These are phyloP conservation scores for Solea solea DNA, from an alignment of 2,113 vertebrate species.

Conservation along the genomic window DNA sequence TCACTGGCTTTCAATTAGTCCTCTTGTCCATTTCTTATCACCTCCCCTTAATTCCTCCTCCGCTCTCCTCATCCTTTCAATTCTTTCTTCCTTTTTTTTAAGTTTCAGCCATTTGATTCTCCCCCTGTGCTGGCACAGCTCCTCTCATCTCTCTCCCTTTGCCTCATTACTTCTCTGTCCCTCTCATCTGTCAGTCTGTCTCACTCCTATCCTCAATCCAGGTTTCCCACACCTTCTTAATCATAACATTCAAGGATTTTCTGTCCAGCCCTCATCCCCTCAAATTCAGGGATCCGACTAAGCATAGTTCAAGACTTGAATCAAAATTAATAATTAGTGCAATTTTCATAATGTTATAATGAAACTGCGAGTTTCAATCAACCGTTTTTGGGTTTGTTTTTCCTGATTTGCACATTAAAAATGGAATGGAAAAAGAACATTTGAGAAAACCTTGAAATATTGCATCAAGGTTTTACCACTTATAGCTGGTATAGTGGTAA, in stretches of 20 bases:
- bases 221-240: background rate
- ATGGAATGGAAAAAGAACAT: too few relatives aligned
- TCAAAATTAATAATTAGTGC: too few relatives aligned
- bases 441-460: too few relatives aligned
- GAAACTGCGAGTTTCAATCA: background rate
- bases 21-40: constrained; percentile 67
- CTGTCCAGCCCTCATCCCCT: background rate
- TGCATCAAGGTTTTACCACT: too few relatives aligned
- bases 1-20: constrained; percentile 69
- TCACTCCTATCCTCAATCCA: constrained; percentile 4
- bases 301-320: background rate
- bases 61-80: constrained; percentile 50
- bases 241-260: background rate
- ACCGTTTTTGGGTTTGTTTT: too few relatives aligned
- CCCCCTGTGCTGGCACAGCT: constrained; percentile 44
- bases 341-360: background rate
- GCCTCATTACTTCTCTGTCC: constrained; percentile 44
- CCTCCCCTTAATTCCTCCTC: constrained; percentile 55
- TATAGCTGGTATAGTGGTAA: too few relatives aligned
- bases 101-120: constrained; percentile 52
- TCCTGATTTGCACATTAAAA: too few relatives aligned
- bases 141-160: constrained; percentile 32
- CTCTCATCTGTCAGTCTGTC: constrained; percentile 52
- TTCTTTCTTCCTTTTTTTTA: constrained; percentile 45
- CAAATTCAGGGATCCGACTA: background rate